These are phyloP conservation scores for Phenganax subtilis DNA, from an alignment of 92 coral and sea anemone genomes.

Conservation along the genomic window DNA sequence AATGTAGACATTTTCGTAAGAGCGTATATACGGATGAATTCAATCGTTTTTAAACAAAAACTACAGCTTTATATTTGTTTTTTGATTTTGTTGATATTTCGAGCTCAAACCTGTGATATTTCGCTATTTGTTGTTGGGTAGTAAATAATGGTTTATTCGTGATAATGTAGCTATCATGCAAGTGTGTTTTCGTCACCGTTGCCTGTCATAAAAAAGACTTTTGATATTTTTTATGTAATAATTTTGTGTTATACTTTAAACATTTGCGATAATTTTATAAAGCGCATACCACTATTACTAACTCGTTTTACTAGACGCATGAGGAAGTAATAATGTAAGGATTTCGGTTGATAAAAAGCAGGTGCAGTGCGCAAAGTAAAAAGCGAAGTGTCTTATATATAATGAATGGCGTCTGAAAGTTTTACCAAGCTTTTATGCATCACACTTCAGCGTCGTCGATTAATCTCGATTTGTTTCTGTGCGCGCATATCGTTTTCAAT, in stretches of 20 bases:
- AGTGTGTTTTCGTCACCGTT: too few relatives aligned
- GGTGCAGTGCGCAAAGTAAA: not conserved
- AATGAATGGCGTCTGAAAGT: slow-evolving; percentile 24
- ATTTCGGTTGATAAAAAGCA: not conserved
- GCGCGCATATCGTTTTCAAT: slow-evolving; percentile 28
- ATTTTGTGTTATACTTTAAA: not conserved
- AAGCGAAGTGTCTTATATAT: slow-evolving; percentile 1
- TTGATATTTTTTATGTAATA: not conserved
- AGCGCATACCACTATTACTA: not conserved
- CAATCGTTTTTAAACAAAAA: too few relatives aligned
- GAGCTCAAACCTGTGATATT: too few relatives aligned
- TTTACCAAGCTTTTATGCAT: slow-evolving; percentile 22
- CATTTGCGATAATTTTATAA: not conserved
- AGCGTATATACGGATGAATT: too few relatives aligned
- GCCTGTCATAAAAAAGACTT: too few relatives aligned
- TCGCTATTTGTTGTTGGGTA: too few relatives aligned
- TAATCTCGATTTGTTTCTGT: slow-evolving; percentile 9
- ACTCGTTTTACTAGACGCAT: not conserved
- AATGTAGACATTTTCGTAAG: not conserved
- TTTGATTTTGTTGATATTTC: too few relatives aligned
- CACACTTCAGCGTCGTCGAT: slow-evolving; percentile 13
- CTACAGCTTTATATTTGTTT: too few relatives aligned
- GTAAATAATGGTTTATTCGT: too few relatives aligned
- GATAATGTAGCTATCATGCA: too few relatives aligned
- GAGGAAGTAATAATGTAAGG: not conserved